Percentiles rank a stretch among this genome's conserved stretches.
These are phyloP conservation scores for Rhadina sibilatrix DNA, from an alignment of 2,113 vertebrate species.

Conservation along the genomic window DNA sequence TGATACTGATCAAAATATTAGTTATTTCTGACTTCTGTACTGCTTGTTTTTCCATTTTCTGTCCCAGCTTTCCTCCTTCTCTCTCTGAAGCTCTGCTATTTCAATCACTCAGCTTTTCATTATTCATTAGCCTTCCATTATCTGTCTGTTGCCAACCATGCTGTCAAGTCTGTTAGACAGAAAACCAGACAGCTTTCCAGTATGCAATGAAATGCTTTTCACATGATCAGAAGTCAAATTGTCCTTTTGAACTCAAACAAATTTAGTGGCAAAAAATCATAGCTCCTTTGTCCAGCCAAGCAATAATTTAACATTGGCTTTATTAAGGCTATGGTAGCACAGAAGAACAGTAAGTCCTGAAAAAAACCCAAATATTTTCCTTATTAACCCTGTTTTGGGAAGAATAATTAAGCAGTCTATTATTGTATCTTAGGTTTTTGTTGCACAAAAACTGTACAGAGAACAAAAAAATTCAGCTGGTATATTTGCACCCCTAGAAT, in stretches of 20 bases:
- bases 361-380: neutral
- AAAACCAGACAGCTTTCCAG: constrained; percentile 24
- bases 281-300: constrained; percentile 5
- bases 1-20: neutral
- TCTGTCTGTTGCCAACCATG: neutral
- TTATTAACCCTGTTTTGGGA: neutral
- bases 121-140: constrained; percentile 43
- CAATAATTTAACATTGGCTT: neutral
- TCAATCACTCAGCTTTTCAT: constrained; percentile 28
- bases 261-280: neutral
- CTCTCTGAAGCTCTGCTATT: constrained; percentile 17
- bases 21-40: neutral
- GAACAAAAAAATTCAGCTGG: neutral
- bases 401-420: neutral
- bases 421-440: neutral
- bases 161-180: neutral
- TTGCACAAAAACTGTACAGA: neutral
- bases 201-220: constrained; percentile 11
- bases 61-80: neutral
- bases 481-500: neutral
- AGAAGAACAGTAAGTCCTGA: neutral
- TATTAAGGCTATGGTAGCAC: neutral
- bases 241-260: constrained; percentile 22
- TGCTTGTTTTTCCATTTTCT: neutral
- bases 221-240: constrained; percentile 35